Base-by-base conservation (phyloP, 2,888 invertebrate species). In the Volucella zonaria region DNA sequence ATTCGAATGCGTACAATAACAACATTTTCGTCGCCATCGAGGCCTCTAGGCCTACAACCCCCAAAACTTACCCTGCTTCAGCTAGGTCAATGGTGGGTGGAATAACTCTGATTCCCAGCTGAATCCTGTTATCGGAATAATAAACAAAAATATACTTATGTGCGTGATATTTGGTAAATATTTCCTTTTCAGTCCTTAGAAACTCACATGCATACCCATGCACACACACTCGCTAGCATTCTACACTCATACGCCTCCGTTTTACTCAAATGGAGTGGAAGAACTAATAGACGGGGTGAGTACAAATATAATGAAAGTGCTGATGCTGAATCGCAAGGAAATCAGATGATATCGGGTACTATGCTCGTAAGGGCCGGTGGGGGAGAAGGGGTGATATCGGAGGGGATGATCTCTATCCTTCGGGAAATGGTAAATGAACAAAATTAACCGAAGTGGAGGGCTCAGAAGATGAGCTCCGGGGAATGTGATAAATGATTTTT, bases 141-240 rank as follows among this genome's bases (percentile, higher is more conserved):
- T 85, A 85, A 85, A 85, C 76, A 85, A 80, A 85, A 85, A 85
- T 67, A 73, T 81, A 67, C 85, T 81, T 76, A 85, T 80, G 76
- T 73, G 80, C 68, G 85, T 76, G 85, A 80, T 76, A 85, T 76
- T 85, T 66, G 71, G 81, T 80, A 83, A 83, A 83, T 83, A 83
- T 80, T 83, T 80, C 74, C 77, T 51, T 47, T 61, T 38, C n/a
- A 43, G 31, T 10, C 31, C 1, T 6, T 38, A 11, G 3, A 31
- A 31, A 15, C 18, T 8, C 61, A 15, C 15, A 42, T 45, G 45
- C 47, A 54, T 56, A 49, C 40, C 15, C 66, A 38, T 8, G 15
- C 1, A 43, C 47, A 45, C 52, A 11, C 6, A 42, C 66, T 42
- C 14, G 11, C 18, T 3, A 23, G 18, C 31, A 31, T 14, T 49